Conservation (phyloP, 2,888 invertebrate species). For the Hartigia nigra region DNA sequence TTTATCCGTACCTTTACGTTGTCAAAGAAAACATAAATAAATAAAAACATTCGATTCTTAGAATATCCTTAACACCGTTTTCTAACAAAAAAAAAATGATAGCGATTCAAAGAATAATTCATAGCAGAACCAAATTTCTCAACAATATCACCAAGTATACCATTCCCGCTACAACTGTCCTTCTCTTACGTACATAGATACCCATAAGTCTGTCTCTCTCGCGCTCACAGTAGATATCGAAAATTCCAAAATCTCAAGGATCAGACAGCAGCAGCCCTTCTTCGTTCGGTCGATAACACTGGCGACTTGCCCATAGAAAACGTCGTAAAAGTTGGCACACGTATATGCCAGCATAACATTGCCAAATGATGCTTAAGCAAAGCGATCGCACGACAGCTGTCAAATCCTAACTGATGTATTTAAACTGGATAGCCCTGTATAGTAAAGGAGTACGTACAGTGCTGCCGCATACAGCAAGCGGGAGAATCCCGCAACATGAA, state of each 20-base stretch:
- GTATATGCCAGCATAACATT: background rate
- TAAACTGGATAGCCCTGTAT: background rate
- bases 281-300: background rate
- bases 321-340: background rate
- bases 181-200: background rate
- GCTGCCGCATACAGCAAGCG: conserved; percentile 47
- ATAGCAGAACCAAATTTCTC: background rate
- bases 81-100: too few relatives aligned
- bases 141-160: background rate
- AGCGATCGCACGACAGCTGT: background rate
- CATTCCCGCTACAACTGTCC: background rate
- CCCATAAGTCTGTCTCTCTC: background rate
- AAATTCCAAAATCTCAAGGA: background rate
- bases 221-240: background rate
- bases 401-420: background rate
- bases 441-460: conserved; percentile 35
- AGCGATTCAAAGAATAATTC: background rate
- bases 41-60: too few relatives aligned
- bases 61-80: too few relatives aligned
- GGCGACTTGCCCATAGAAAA: background rate
- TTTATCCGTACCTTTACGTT: background rate
- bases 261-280: background rate
- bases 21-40: too few relatives aligned
- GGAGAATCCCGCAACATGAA: conserved; percentile 53
- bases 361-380: background rate